Evolutionary conservation across 2,888 invertebrate species (phyloP), one percentile per base, ranked within the genome.

Genomic region (Cenopis cana): DNA sequence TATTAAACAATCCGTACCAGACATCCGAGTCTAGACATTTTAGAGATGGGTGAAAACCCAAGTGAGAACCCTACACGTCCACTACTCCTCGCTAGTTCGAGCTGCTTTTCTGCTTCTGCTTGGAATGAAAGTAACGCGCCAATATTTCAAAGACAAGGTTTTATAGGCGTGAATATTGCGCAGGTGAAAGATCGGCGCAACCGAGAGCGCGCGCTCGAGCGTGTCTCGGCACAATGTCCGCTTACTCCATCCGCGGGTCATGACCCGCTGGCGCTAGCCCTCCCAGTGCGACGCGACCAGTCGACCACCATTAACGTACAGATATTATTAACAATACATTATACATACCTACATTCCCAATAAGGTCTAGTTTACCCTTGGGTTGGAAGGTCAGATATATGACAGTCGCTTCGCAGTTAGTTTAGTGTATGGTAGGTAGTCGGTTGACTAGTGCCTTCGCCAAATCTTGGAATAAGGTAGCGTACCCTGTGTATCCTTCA

Each of bases 151-250:
- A 88, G 91, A 89, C 92, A 91, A 90, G 85, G 91, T 93, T 93
- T 93, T 93, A 93, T 93, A 93, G 93, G 89, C 92, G 90, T 90
- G 84, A 91, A 86, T 90, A 87, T 93, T 93, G 93, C 93, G 93
- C 88, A 91, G 93, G 93, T 89, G 91, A 91, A 91, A 91, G 93
- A 93, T 88, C 89, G 88, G 86, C 81, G 93, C 92, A 92, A 92
- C 89, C 81, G 88, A 86, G 86, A 88, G 89, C 85, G 89, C 84
- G 88, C 87, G 89, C 77, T 91, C 82, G 88, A 93, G 89, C 93
- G 93, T 92, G 83, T 88, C 91, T 81, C 77, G 85, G 89, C 88
- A 89, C 93, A 91, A 91, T 91, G 92, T 85, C 92, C 90, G 91
- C 91, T 93, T 93, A 86, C 93, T 88, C 88, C 92, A 91, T 85